Conservation (phyloP, 2,113 vertebrate species). For the Meriones unguiculatus region DNA sequence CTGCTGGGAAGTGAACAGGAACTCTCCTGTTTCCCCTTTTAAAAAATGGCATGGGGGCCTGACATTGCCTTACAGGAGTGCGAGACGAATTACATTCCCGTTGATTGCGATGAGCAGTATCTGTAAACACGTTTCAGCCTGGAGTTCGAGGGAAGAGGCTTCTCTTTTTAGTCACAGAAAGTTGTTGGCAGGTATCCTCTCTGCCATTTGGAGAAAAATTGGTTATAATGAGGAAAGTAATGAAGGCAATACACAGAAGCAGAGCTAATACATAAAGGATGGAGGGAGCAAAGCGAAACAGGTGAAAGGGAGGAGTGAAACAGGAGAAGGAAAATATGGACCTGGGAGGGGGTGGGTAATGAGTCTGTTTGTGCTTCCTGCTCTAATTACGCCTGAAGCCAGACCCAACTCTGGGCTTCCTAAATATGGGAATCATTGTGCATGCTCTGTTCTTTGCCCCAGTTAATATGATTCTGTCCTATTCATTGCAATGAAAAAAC, state of each 20-base stretch:
- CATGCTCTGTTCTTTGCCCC: not conserved
- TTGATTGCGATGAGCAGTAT: not conserved
- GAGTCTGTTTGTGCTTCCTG: not conserved
- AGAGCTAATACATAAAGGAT: not conserved
- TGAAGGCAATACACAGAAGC: conserved; percentile 13
- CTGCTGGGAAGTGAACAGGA: conserved; percentile 14
- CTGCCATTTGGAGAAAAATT: conserved; percentile 49
- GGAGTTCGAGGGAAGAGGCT: not conserved
- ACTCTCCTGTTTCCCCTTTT: not conserved
- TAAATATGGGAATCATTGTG: not conserved
- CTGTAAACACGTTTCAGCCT: conserved; percentile 2
- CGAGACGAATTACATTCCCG: not conserved
- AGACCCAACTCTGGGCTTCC: not conserved
- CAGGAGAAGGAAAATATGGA: not conserved
- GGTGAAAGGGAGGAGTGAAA: not conserved
- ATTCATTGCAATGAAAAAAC: not conserved
- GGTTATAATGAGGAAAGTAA: conserved; percentile 42
- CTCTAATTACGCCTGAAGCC: not conserved
- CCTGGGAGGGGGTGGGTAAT: not conserved
- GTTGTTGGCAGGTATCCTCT: not conserved
- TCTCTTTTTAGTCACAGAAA: conserved; percentile 29
- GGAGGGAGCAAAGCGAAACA: not conserved
- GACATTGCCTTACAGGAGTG: not conserved
- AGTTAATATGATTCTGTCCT: conserved; percentile 31
- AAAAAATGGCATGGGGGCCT: not conserved